Conservation (phyloP, 2,113 vertebrate species). For the Struthio camelus region DNA sequence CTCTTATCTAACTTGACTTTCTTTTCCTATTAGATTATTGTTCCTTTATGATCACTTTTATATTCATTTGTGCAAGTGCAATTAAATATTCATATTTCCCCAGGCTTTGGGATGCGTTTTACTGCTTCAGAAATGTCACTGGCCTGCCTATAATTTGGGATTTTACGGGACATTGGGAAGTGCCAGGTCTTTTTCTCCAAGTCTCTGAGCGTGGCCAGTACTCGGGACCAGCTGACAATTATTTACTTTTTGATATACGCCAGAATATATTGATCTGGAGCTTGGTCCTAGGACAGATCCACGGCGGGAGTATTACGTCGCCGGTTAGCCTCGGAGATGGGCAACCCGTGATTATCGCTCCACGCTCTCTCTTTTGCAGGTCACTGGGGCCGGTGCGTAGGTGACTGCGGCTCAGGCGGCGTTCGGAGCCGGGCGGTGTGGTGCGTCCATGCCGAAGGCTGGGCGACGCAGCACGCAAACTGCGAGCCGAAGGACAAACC, state of each 20-base stretch:
- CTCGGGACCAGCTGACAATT: not conserved
- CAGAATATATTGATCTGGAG: no score
- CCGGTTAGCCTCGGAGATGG: not conserved
- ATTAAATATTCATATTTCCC: slow-evolving; percentile 50
- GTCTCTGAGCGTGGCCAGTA: not conserved
- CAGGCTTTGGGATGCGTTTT: slow-evolving; percentile 43
- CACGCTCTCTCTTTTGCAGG: slow-evolving; percentile 73
- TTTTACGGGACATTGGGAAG: not conserved
- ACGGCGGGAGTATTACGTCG: rapidly evolving
- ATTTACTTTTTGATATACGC: not conserved
- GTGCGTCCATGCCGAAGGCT: slow-evolving; percentile 92
- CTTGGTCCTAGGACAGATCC: not conserved
- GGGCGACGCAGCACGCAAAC: slow-evolving; percentile 89
- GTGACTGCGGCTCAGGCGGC: slow-evolving; percentile 89
- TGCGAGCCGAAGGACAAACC: slow-evolving; percentile 84
- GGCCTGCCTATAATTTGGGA: not conserved
- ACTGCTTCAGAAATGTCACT: not conserved
- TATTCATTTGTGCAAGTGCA: slow-evolving; percentile 36
- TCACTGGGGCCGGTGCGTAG: slow-evolving; percentile 91
- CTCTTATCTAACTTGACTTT: slow-evolving; percentile 39
- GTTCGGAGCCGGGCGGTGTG: slow-evolving; percentile 87
- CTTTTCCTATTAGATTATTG: slow-evolving; percentile 44
- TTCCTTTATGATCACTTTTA: slow-evolving; percentile 39
- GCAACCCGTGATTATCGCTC: not conserved
- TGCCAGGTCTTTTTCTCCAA: not conserved